Evolutionary conservation across 2,888 invertebrate species (phyloP).

Genomic region (Tachina fera): DNA sequence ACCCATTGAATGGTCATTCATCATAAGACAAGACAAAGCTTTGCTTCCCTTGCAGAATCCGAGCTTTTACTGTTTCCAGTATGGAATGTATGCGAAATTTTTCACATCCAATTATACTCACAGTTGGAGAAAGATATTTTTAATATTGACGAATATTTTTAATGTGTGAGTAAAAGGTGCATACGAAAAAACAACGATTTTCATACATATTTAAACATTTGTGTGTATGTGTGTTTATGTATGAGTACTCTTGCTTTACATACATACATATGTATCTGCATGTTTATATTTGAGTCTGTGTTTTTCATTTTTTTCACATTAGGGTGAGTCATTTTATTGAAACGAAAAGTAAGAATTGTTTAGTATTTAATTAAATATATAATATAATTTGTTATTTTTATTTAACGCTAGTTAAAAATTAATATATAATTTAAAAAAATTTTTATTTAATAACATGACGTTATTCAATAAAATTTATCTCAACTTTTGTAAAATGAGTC

Average conservation of each 20-base stretch:
- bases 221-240: too few species aligned
- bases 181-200: neutral
- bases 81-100: constrained; percentile 14
- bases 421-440: too few species aligned
- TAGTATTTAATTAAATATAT: too few species aligned
- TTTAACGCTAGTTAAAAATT: too few species aligned
- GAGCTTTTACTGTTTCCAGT: neutral
- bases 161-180: constrained; percentile 32
- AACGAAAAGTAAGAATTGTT: too few species aligned
- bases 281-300: constrained; percentile 66
- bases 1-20: too few species aligned
- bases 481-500: neutral
- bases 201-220: too few species aligned
- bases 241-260: neutral
- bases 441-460: too few species aligned
- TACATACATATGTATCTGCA: constrained; percentile 12
- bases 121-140: neutral
- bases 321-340: neutral
- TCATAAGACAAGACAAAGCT: too few species aligned
- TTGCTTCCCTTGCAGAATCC: neutral
- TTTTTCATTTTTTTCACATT: constrained; percentile 38
- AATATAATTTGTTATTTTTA: too few species aligned
- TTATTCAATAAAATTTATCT: too few species aligned
- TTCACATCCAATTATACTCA: neutral
- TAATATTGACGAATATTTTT: constrained; percentile 47